Conservation (phyloP, 2,888 invertebrate genomes). For the Drosophila paramelanica region DNA sequence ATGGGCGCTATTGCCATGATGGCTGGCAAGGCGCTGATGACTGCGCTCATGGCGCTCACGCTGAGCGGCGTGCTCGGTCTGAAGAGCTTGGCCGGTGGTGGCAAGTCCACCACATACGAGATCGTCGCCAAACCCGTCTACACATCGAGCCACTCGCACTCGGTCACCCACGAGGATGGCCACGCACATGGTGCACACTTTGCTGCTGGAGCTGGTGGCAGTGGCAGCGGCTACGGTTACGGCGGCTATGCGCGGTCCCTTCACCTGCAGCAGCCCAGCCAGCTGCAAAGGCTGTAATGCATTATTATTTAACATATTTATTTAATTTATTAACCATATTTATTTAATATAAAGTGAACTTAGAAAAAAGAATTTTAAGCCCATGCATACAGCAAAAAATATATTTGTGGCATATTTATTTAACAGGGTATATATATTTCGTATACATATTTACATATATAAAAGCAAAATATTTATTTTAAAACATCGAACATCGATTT, state of each 20-base stretch:
- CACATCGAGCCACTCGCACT: slow-evolving; percentile 88
- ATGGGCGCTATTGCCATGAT: slow-evolving; percentile 91
- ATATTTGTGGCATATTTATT: no score
- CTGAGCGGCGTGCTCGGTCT: slow-evolving; percentile 91
- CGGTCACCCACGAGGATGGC: slow-evolving; percentile 87
- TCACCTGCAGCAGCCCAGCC: slow-evolving; percentile 61
- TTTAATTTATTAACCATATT: slow-evolving; percentile 43
- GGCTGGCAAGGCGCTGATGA: slow-evolving; percentile 93
- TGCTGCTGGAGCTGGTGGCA: slow-evolving; percentile 77
- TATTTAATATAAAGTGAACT: slow-evolving; percentile 1
- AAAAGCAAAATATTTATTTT: no score
- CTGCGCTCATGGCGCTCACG: slow-evolving; percentile 91
- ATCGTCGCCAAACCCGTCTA: slow-evolving; percentile 93
- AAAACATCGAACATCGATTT: no score
- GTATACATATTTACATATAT: no score
- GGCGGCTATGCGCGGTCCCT: slow-evolving; percentile 85
- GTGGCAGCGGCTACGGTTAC: slow-evolving; percentile 87
- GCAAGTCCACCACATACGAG: slow-evolving; percentile 92
- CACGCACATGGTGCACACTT: slow-evolving; percentile 83
- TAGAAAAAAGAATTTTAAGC: background rate
- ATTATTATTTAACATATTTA: slow-evolving; percentile 45
- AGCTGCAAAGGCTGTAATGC: slow-evolving; percentile 45
- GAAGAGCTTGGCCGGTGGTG: slow-evolving; percentile 88
- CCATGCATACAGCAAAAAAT: no score
- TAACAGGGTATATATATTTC: no score